phyloP scores from a whole-genome alignment of 2,797 vertebrate genomes.

The Bradypodion pumilum region DNA sequence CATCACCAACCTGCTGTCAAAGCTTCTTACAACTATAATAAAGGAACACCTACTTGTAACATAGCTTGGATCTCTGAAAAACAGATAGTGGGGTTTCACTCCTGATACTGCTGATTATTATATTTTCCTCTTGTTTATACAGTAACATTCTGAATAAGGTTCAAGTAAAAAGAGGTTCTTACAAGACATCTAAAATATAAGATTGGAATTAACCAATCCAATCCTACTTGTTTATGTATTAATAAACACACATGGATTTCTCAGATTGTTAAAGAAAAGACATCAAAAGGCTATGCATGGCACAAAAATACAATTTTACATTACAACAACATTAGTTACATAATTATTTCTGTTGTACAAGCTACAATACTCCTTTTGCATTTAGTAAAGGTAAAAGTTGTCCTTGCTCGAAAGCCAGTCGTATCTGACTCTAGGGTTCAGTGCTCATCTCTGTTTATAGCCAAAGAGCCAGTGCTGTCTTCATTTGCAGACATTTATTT shows the following conservation, averaged over 20 bases:
- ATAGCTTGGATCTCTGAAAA: conserved; percentile 57
- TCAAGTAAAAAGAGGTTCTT: conserved; percentile 55
- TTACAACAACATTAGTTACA: not conserved
- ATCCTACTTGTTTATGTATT: conserved; percentile 49
- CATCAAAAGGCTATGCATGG: not conserved
- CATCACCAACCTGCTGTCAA: conserved; percentile 63
- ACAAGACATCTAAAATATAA: conserved; percentile 58
- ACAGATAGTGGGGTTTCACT: conserved; percentile 61
- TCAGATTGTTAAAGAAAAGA: conserved; percentile 40
- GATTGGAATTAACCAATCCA: conserved; percentile 55
- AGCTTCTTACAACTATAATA: conserved; percentile 52
- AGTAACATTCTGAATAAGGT: conserved; percentile 42
- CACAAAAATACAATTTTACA: conserved; percentile 24
- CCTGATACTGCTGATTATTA: not conserved
- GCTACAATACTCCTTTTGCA: not conserved
- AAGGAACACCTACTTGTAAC: conserved; percentile 49
- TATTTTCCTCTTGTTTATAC: conserved; percentile 47
- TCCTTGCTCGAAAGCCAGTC: too few species aligned
- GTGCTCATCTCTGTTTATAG: too few species aligned
- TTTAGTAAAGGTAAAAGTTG: too few species aligned
- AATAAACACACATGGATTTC: conserved; percentile 43
- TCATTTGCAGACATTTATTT: too few species aligned
- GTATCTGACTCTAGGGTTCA: too few species aligned
- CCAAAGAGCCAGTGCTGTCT: too few species aligned
- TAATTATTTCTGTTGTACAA: not conserved